Conservation (phyloP, 2,113 vertebrate species). For the Stigmatopora argus region DNA sequence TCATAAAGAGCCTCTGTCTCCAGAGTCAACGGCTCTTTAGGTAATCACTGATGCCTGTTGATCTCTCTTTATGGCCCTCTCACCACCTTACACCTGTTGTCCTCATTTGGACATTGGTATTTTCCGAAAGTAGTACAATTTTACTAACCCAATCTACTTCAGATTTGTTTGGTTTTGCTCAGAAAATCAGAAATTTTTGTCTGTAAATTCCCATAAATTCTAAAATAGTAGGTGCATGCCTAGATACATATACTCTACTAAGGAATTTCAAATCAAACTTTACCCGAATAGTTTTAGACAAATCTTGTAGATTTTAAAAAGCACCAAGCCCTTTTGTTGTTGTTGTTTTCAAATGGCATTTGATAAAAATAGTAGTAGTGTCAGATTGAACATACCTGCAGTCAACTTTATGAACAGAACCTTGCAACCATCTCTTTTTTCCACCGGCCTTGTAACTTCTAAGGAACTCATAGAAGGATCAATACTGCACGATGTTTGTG, state of each 20-base stretch:
- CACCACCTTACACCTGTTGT: slow-evolving; percentile 34
- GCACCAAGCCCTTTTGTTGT: too few species aligned
- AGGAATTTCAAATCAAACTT: too few species aligned
- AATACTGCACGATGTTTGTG: too few species aligned
- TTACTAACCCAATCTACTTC: neutral
- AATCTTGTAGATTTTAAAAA: too few species aligned
- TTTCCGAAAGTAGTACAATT: slow-evolving; percentile 11
- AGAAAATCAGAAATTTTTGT: neutral
- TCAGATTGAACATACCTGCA: neutral
- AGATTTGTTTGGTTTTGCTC: slow-evolving; percentile 2
- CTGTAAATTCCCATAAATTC: neutral
- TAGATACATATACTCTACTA: too few species aligned
- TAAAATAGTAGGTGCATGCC: too few species aligned
- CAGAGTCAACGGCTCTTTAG: slow-evolving; percentile 49
- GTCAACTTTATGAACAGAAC: neutral
- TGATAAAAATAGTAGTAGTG: too few species aligned
- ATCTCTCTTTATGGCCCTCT: slow-evolving; percentile 19
- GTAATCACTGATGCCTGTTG: slow-evolving; percentile 46
- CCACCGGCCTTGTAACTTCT: neutral
- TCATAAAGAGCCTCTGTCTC: slow-evolving; percentile 61
- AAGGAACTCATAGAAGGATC: neutral
- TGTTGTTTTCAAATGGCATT: neutral
- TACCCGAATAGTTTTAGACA: too few species aligned
- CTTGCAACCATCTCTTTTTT: neutral
- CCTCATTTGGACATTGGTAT: slow-evolving; percentile 3